Conservation (phyloP, 2,888 invertebrate species). For the Pherbina coryleti region DNA sequence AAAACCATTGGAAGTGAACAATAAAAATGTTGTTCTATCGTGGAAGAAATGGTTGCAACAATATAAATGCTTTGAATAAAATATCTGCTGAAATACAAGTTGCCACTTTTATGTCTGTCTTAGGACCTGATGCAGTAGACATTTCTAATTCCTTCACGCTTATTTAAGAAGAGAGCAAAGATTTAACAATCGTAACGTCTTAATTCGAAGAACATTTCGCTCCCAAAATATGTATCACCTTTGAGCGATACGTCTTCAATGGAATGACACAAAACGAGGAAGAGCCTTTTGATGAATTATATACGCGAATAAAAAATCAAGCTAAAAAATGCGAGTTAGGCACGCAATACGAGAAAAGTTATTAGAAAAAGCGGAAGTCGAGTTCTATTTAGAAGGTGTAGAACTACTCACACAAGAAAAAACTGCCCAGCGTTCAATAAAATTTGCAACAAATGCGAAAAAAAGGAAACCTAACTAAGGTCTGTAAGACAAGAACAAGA, state of each 20-base stretch:
- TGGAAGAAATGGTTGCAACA: conserved; percentile 45
- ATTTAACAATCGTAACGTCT: neutral
- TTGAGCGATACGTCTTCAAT: conserved; percentile 45
- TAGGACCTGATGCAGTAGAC: conserved; percentile 34
- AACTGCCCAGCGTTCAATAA: too few species aligned
- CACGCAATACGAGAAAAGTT: neutral
- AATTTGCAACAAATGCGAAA: too few species aligned
- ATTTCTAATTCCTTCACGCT: conserved; percentile 18
- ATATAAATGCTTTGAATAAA: conserved; percentile 45
- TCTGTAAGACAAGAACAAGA: too few species aligned
- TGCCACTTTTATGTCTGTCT: conserved; percentile 43
- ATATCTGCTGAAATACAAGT: conserved; percentile 42
- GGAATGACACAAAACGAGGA: conserved; percentile 39
- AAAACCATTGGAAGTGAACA: conserved; percentile 38
- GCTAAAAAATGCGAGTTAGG: conserved; percentile 43
- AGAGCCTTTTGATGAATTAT: conserved; percentile 45
- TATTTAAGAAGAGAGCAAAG: neutral
- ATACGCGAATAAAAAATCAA: conserved; percentile 44
- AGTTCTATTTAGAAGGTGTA: too few species aligned
- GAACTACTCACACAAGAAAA: too few species aligned
- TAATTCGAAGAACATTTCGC: neutral
- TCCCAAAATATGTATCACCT: conserved; percentile 42
- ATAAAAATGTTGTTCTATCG: conserved; percentile 36
- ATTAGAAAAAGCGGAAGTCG: too few species aligned
- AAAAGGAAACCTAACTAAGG: too few species aligned